Conservation (phyloP, 2,888 invertebrate genomes). For the Myopa testacea region DNA sequence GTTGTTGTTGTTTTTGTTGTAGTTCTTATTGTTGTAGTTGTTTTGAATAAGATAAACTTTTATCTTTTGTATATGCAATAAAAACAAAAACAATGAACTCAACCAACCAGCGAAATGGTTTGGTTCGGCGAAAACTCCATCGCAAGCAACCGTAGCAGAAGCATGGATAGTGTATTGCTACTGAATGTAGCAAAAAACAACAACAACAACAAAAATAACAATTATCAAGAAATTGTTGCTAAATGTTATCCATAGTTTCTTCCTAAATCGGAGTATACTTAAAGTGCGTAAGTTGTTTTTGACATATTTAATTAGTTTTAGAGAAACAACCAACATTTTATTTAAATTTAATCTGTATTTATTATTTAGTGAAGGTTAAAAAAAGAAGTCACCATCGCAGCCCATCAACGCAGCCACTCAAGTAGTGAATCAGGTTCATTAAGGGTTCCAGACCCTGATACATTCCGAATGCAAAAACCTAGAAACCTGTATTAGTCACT, state of each 20-base stretch:
- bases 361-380: too few relatives aligned
- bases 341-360: too few relatives aligned
- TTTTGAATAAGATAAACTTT: slow-evolving; percentile 18
- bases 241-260: slow-evolving; percentile 24
- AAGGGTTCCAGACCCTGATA: too few relatives aligned
- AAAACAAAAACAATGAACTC: slow-evolving; percentile 22
- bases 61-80: slow-evolving; percentile 23
- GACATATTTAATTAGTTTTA: too few relatives aligned
- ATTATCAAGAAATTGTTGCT: not conserved
- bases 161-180: not conserved
- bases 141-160: slow-evolving; percentile 6
- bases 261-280: not conserved
- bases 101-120: slow-evolving; percentile 19
- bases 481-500: too few relatives aligned
- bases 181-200: not conserved
- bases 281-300: too few relatives aligned
- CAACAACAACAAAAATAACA: not conserved
- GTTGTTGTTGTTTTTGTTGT: not conserved
- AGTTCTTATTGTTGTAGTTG: not conserved
- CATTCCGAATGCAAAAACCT: too few relatives aligned
- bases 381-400: too few relatives aligned
- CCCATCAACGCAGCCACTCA: too few relatives aligned
- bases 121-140: slow-evolving; percentile 5
- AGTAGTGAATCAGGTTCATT: too few relatives aligned
- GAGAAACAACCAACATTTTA: too few relatives aligned